phyloP scores from a whole-genome alignment of 2,797 vertebrate genomes.

The Carduelis carduelis region DNA sequence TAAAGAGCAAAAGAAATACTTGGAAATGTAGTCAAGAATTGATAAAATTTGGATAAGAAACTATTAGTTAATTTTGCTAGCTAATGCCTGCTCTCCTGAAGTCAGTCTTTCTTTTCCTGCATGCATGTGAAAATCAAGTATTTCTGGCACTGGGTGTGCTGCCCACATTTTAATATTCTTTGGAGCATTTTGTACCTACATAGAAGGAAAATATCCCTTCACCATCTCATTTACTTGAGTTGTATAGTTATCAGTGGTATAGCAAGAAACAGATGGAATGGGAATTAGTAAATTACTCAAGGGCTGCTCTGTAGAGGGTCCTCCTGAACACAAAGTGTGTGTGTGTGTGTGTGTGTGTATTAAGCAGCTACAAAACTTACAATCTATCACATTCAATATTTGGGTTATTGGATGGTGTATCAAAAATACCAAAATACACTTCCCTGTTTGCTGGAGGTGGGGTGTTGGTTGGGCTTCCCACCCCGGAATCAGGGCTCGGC shows the following conservation, averaged over 20 bases:
- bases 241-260: not conserved
- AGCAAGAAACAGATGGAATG: not conserved
- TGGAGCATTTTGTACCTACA: not conserved
- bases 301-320: not conserved
- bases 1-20: not conserved
- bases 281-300: not conserved
- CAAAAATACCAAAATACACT: slow-evolving; percentile 63
- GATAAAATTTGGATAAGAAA: not conserved
- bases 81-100: not conserved
- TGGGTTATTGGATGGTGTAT: slow-evolving; percentile 76
- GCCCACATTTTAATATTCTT: not conserved
- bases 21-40: not conserved
- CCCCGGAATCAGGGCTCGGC: slow-evolving; percentile 66
- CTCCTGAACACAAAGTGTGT: not conserved
- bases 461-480: slow-evolving; percentile 70
- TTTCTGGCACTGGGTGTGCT: not conserved
- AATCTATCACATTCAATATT: slow-evolving; percentile 84
- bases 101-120: not conserved
- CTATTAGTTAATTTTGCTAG: not conserved
- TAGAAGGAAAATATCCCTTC: not conserved
- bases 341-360: not conserved
- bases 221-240: not conserved
- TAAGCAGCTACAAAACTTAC: slow-evolving; percentile 44
- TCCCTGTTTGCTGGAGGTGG: slow-evolving; percentile 67
- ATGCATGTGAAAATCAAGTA: not conserved